Evolutionary conservation across 2,797 vertebrate species (phyloP), one percentile per base, ranked within the genome.

Genomic region (Oreochromis mossambicus): DNA sequence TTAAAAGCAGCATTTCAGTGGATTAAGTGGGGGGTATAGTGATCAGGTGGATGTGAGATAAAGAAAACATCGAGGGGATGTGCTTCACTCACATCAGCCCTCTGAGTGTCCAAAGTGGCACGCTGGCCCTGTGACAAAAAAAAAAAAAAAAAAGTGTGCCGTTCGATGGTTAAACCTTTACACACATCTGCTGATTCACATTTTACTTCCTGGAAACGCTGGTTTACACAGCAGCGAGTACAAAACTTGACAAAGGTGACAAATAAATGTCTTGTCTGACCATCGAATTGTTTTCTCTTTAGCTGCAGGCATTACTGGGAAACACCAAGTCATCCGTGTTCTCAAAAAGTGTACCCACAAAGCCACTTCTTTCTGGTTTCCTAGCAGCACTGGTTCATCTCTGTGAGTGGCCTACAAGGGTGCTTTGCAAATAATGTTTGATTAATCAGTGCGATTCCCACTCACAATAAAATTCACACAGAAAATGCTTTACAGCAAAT

Each of bases 151-250:
- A 46, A 68, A 8, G 17, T 58, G 82, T 24, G 52, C 7, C 43
- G 24, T 56, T 83, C 41, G 80, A 63, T 29, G 61, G 55, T 41
- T 86, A 61, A 80, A 32, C n/a, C 24, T 84, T 70, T 79, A 83
- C 58, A 83, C 48, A 32, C 46, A 17, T 83, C 17, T 54, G 51
- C 36, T 70, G 79, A 91, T 54, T 86, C 75, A 87, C 21, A 83
- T 26, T 52, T 26, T 13, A 78, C 77, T 88, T 77, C 61, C 83
- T 78, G 76, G 54, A 88, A 87, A 81, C 29, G 4, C 77, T 36
- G 73, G 14, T 41, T 68, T 48, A 13, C 36, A 5, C n/a, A 34
- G 17, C 26, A 63, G 78, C 2, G 54, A 52, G 8, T 26, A 11
- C 54, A 61, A 76, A 58, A 50, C 43, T 13, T 75, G 26, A 50